Conservation (phyloP, 2,113 vertebrate species). For the Muntiacus reevesi region DNA sequence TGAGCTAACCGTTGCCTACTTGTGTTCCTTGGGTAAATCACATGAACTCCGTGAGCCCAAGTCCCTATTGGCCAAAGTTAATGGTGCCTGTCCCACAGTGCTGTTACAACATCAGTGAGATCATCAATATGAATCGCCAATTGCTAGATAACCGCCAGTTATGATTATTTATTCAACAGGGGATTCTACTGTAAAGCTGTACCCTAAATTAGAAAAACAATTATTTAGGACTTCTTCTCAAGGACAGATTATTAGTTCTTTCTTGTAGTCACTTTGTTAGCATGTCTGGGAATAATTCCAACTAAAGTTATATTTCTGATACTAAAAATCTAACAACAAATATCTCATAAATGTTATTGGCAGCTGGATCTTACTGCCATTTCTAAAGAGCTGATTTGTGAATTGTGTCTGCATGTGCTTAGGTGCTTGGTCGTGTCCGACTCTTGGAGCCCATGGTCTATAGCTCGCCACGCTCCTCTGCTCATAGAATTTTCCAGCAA, state of each 20-base stretch:
- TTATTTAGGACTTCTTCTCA: neutral
- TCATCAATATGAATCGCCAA: neutral
- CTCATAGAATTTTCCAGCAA: neutral
- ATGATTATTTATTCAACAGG: neutral
- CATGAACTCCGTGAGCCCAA: neutral
- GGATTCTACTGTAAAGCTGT: neutral
- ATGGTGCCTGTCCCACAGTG: neutral
- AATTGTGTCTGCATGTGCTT: neutral
- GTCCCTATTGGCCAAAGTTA: neutral
- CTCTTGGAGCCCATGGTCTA: neutral
- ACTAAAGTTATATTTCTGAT: neutral
- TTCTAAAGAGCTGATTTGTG: neutral
- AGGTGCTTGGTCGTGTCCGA: neutral
- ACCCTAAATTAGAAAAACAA: neutral
- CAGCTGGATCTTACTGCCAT: neutral
- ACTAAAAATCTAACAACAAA: neutral
- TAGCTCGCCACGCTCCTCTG: neutral
- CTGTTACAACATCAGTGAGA: neutral
- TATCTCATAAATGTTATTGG: neutral
- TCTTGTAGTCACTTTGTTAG: neutral
- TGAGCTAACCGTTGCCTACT: neutral
- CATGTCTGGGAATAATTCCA: slow-evolving; percentile 5
- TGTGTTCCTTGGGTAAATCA: neutral
- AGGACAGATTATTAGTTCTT: neutral
- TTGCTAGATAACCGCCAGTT: neutral